Evolutionary conservation across 2,888 invertebrate genomes (phyloP).

Genomic region (Drosophila borealis): DNA sequence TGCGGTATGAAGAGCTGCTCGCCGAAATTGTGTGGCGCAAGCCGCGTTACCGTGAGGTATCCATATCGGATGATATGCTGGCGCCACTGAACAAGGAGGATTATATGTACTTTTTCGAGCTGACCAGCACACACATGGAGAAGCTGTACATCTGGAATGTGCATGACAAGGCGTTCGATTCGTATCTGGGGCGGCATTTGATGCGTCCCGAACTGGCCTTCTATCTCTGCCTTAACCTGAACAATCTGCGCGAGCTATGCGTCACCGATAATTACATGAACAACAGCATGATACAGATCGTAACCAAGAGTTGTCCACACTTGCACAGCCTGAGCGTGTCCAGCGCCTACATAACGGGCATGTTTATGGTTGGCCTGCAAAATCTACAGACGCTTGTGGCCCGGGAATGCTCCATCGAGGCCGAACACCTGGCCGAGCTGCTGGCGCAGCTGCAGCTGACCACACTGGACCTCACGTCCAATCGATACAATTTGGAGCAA

Average conservation of each 20-base stretch:
- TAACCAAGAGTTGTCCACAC: constrained; percentile 52
- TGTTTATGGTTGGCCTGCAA: constrained; percentile 42
- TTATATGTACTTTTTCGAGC: constrained; percentile 65
- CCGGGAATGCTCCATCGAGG: constrained; percentile 64
- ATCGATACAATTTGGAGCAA: constrained; percentile 52
- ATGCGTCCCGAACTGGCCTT: constrained; percentile 59
- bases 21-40: constrained; percentile 63
- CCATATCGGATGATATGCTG: constrained; percentile 59
- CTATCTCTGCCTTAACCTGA: constrained; percentile 56
- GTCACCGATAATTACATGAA: constrained; percentile 63
- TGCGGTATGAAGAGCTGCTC: constrained; percentile 52
- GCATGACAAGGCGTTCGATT: constrained; percentile 62
- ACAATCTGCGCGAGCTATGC: constrained; percentile 58
- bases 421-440: constrained; percentile 43
- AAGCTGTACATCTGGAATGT: constrained; percentile 71
- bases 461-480: constrained; percentile 58
- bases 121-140: constrained; percentile 60
- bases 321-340: constrained; percentile 62
- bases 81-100: constrained; percentile 60
- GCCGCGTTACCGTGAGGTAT: constrained; percentile 58
- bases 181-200: constrained; percentile 62
- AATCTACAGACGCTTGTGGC: constrained; percentile 60
- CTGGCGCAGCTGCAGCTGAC: constrained; percentile 47
- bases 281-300: constrained; percentile 66
- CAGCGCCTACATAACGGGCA: constrained; percentile 66